Conservation (phyloP, 1,140 invertebrate genomes). For the Penaeus japonicus region DNA sequence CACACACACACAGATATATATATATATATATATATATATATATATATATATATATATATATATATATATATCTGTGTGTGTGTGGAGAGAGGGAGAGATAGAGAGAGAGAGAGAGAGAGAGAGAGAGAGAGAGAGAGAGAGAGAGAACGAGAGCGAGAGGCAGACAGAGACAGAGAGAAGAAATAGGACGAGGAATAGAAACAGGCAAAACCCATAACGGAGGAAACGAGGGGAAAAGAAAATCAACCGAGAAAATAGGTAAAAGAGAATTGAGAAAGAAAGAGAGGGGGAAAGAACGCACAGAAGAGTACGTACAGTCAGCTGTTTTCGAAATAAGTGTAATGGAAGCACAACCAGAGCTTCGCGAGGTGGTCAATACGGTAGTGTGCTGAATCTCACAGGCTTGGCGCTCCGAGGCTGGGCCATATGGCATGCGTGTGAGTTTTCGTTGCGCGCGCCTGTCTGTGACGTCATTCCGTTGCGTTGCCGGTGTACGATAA, state of each 20-base stretch:
- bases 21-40: conserved; percentile 31
- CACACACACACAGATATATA: not conserved
- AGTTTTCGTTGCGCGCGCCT: conserved; percentile 9
- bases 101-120: not conserved
- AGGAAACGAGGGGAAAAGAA: too few relatives aligned
- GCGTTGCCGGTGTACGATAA: conserved; percentile 35
- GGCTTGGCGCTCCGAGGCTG: not conserved
- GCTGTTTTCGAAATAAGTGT: not conserved
- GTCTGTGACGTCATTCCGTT: conserved; percentile 37
- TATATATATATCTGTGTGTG: conserved; percentile 25
- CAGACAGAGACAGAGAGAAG: too few relatives aligned
- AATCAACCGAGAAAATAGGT: too few relatives aligned
- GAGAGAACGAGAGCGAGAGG: too few relatives aligned
- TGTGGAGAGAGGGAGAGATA: too few relatives aligned
- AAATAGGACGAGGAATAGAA: too few relatives aligned
- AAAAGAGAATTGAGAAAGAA: too few relatives aligned
- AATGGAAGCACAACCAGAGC: not conserved
- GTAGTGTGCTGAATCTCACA: conserved; percentile 29
- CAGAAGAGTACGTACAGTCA: too few relatives aligned
- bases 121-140: too few relatives aligned
- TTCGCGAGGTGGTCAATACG: conserved; percentile 43
- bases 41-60: conserved; percentile 40
- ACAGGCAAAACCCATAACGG: too few relatives aligned
- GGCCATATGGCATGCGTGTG: conserved; percentile 33
- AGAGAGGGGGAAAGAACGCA: too few relatives aligned